Base-by-base conservation (phyloP, 2,888 invertebrate genomes). In the Atethmia centrago region DNA sequence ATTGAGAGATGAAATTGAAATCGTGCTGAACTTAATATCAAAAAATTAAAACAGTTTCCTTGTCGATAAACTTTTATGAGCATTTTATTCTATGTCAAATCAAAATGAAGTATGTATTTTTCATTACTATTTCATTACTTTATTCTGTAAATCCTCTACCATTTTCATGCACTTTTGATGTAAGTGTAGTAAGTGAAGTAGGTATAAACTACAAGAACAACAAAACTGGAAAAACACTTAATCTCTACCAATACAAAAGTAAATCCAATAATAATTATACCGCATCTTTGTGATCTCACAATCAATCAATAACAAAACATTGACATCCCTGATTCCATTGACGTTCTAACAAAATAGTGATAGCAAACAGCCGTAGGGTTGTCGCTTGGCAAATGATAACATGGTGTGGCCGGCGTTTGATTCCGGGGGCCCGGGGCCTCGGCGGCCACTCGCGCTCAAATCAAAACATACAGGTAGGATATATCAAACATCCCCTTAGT, bases 391-490 rank as follows among this genome's bases (percentile, higher is more conserved):
- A 63, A 76, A 79, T 75, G 79, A 82, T 83, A 84, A 83, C 64
- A 86, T 49, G 66, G 5, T 49, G 71, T 66, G 71, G 71, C 68
- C 63, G 49, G 55, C 55, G 49, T 81, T 82, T 79, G 31, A 25
- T n/a, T 4, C 79, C 61, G 14, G 59, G n/a, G 61, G 40, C 59
- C 40, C 61, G 10, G 56, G 7, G 21, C 31, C 31, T 31, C 19
- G 10, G 61, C 2, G 62, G 51, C 85, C 83, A 78, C 81, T 87
- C 84, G 83, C 85, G 78, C 83, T 88, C 85, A 89, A 94, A 95
- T 95, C 94, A 94, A 94, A 95, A 93, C 94, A 91, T 88, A 86
- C 94, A 94, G 94, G 94, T 95, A 93, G 81, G 92, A 92, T 91
- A 92, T 91, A 92, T 92, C 93, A 93, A 93, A 93, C 88, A 86